phyloP scores from a whole-genome alignment of 2,113 vertebrate genomes.

The Podarcis muralis region DNA sequence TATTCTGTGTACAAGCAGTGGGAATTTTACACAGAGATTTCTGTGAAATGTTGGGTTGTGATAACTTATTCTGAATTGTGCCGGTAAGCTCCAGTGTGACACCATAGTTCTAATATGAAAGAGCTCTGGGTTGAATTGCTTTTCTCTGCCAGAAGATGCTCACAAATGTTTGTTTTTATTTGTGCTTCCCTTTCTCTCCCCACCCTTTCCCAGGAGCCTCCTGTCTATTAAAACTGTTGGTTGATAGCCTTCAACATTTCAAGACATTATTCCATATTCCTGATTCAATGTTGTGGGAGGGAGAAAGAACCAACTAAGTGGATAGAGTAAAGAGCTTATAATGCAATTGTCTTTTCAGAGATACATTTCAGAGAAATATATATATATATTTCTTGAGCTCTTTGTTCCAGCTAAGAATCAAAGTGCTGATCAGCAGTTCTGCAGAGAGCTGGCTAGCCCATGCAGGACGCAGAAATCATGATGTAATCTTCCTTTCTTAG shows the following conservation, averaged over 20 bases:
- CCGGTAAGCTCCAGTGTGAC: constrained; percentile 15
- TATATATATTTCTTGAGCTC: constrained; percentile 8
- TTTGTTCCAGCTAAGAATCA: not conserved
- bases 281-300: not conserved
- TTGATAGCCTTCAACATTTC: constrained; percentile 16
- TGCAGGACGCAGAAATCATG: constrained; percentile 2
- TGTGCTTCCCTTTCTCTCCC: constrained; percentile 30
- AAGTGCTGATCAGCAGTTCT: constrained; percentile 12
- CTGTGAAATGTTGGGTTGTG: not conserved
- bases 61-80: not conserved
- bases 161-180: not conserved
- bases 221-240: constrained; percentile 35
- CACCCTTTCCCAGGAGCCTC: not conserved
- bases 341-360: not conserved
- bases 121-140: not conserved
- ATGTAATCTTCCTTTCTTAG: constrained; percentile 9
- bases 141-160: constrained; percentile 31
- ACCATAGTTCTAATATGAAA: constrained; percentile 40
- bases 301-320: constrained; percentile 7
- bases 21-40: not conserved
- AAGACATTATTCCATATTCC: constrained; percentile 35
- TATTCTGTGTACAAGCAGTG: not conserved
- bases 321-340: not conserved
- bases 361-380: not conserved
- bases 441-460: not conserved